Conservation (phyloP, 2,888 invertebrate genomes). For the Anaspis maculata region DNA sequence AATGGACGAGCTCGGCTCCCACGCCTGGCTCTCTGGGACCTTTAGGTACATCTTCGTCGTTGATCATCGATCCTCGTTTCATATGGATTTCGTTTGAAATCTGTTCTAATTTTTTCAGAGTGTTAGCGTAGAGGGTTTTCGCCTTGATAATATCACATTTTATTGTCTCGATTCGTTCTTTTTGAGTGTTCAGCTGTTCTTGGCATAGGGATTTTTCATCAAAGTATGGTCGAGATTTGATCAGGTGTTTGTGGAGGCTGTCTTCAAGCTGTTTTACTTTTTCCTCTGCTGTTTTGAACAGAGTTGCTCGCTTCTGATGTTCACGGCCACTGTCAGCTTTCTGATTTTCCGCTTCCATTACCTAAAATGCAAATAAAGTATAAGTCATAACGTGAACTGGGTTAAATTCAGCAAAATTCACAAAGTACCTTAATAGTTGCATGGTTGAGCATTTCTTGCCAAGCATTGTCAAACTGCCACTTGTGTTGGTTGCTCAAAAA, state of each 20-base stretch:
- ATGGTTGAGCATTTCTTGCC: slow-evolving; percentile 96
- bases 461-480: slow-evolving; percentile 89
- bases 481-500: slow-evolving; percentile 67
- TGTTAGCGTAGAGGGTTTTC: slow-evolving; percentile 73
- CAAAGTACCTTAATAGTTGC: slow-evolving; percentile 87
- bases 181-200: slow-evolving; percentile 77
- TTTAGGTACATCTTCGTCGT: slow-evolving; percentile 42
- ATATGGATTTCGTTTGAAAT: slow-evolving; percentile 88
- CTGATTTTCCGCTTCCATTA: slow-evolving; percentile 87
- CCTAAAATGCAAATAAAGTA: slow-evolving; percentile 51
- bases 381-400: slow-evolving; percentile 1
- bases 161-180: slow-evolving; percentile 71
- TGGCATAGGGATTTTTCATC: slow-evolving; percentile 84
- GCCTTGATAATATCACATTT: slow-evolving; percentile 71
- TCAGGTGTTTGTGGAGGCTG: slow-evolving; percentile 70
- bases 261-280: slow-evolving; percentile 76
- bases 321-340: slow-evolving; percentile 84
- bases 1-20: slow-evolving; percentile 49
- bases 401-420: slow-evolving; percentile 1
- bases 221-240: slow-evolving; percentile 84
- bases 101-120: slow-evolving; percentile 74
- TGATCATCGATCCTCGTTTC: slow-evolving; percentile 43
- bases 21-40: slow-evolving; percentile 57
- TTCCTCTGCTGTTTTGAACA: slow-evolving; percentile 73
- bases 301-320: slow-evolving; percentile 72